Conservation (phyloP, 1,140 invertebrate genomes). For the Chionoecetes opilio region DNA sequence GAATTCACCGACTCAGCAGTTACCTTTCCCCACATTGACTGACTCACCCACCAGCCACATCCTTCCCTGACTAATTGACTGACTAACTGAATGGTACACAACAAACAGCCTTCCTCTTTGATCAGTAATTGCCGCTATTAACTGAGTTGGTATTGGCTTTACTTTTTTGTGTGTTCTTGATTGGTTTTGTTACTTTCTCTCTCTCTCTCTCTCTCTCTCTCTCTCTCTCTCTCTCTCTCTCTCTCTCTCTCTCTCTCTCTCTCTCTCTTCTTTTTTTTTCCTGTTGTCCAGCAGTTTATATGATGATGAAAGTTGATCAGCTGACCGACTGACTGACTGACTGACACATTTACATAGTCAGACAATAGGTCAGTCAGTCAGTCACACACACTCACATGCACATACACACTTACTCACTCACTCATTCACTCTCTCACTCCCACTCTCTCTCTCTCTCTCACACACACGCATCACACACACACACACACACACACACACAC, state of each 20-base stretch:
- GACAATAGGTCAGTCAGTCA: background rate
- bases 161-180: background rate
- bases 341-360: background rate
- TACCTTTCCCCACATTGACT: background rate
- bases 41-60: background rate
- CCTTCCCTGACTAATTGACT: background rate
- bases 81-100: no score
- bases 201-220: slow-evolving; percentile 54
- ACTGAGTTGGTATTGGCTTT: background rate
- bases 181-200: background rate
- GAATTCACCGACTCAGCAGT: no score
- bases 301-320: no score
- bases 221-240: slow-evolving; percentile 34
- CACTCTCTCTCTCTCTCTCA: background rate
- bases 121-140: background rate
- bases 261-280: no score
- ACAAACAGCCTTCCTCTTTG: background rate
- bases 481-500: no score
- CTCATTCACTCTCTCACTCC: background rate
- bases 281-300: background rate
- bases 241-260: slow-evolving; percentile 37
- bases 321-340: background rate
- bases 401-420: background rate
- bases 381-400: background rate
- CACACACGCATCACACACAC: no score